Percentiles rank a stretch among this genome's conserved stretches.
These are phyloP conservation scores for Limnothrissa miodon DNA, from an alignment of 2,113 vertebrate species.

Conservation along the genomic window DNA sequence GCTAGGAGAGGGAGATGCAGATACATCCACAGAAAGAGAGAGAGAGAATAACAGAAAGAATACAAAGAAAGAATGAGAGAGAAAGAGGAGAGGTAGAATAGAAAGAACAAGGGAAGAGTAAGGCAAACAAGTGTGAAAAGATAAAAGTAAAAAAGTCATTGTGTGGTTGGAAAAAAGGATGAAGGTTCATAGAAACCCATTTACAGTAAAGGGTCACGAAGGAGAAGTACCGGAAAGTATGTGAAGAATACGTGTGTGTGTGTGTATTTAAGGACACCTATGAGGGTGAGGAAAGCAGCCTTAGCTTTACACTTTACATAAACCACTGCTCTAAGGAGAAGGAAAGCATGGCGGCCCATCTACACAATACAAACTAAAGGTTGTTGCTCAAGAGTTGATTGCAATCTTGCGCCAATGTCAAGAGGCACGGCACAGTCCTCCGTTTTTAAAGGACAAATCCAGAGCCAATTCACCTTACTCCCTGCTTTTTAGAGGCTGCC, in stretches of 20 bases:
- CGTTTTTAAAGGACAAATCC: neutral
- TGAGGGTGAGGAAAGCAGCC: neutral
- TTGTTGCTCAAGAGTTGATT: neutral
- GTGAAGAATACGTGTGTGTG: neutral
- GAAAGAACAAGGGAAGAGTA: slow-evolving; percentile 45
- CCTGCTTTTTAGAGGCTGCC: too few relatives aligned
- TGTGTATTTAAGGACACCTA: neutral
- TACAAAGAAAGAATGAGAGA: slow-evolving; percentile 10
- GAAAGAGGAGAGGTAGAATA: slow-evolving; percentile 44
- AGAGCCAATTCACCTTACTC: neutral
- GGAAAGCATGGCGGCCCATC: neutral
- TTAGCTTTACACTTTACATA: neutral
- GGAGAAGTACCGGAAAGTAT: neutral
- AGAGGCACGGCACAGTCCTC: neutral
- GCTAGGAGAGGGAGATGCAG: slow-evolving; percentile 69
- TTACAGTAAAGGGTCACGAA: neutral
- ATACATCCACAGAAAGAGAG: slow-evolving; percentile 57
- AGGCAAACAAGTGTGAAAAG: slow-evolving; percentile 35
- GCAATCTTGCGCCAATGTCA: neutral
- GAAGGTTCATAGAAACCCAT: neutral
- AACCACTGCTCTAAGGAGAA: neutral
- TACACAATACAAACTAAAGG: neutral
- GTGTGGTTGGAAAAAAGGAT: neutral
- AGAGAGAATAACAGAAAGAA: slow-evolving; percentile 42
- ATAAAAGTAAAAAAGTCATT: slow-evolving; percentile 19